Conservation (phyloP, 2,888 invertebrate species). For the Aporophyla nigra region DNA sequence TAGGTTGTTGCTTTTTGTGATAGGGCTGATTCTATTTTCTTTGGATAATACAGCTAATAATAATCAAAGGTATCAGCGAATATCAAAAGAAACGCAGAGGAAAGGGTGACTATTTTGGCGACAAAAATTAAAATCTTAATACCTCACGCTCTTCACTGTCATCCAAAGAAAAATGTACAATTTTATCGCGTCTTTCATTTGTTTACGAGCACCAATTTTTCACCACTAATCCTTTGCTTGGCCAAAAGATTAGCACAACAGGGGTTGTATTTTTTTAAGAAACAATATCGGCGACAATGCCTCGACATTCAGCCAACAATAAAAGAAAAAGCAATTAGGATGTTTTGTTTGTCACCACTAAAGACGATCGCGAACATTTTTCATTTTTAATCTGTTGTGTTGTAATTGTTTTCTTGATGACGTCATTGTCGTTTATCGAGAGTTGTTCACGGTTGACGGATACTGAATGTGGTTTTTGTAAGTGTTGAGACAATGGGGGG, state of each 20-base stretch:
- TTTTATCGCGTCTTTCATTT: constrained; percentile 74
- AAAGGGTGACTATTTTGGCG: not conserved
- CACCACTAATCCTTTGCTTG: constrained; percentile 78
- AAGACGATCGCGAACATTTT: constrained; percentile 73
- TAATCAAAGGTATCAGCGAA: no score
- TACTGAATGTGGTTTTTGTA: constrained; percentile 57
- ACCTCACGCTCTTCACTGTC: constrained; percentile 44
- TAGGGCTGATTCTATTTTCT: no score
- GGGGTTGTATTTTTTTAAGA: constrained; percentile 76
- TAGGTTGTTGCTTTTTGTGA: no score
- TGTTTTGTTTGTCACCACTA: constrained; percentile 78
- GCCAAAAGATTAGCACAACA: constrained; percentile 75
- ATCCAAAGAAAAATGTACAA: constrained; percentile 54
- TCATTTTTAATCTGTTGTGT: constrained; percentile 79
- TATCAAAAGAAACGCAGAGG: not conserved
- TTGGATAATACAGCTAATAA: no score
- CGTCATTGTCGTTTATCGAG: constrained; percentile 73
- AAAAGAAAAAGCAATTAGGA: constrained; percentile 81
- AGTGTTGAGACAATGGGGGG: constrained; percentile 51
- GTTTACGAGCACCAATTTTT: constrained; percentile 74
- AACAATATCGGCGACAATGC: constrained; percentile 77
- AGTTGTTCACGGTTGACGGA: constrained; percentile 70
- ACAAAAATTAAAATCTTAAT: constrained; percentile 23
- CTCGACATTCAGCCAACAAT: constrained; percentile 67
- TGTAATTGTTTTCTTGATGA: constrained; percentile 75